These are phyloP conservation scores for Drosophila mayaguana DNA, from an alignment of 2,888 invertebrate species.

Conservation along the genomic window DNA sequence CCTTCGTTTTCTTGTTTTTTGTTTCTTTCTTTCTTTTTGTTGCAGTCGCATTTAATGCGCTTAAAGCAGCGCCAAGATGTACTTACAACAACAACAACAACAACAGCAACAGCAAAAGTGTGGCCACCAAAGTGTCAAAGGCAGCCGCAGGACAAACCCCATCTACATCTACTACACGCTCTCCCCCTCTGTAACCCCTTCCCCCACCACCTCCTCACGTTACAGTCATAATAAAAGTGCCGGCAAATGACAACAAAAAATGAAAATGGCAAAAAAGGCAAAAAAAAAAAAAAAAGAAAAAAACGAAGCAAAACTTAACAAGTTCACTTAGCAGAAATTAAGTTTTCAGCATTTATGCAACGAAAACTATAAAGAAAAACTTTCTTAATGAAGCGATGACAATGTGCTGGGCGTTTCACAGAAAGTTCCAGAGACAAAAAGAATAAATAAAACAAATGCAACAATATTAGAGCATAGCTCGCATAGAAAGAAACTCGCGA, in stretches of 20 bases:
- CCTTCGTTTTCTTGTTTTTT: not conserved
- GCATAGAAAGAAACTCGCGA: not conserved
- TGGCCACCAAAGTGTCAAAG: slow-evolving; percentile 68
- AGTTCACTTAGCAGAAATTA: slow-evolving; percentile 80
- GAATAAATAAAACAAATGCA: slow-evolving; percentile 16
- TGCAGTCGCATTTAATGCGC: slow-evolving; percentile 61
- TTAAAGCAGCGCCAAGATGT: slow-evolving; percentile 47
- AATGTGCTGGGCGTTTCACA: slow-evolving; percentile 70
- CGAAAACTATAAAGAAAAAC: slow-evolving; percentile 78
- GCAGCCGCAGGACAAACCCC: slow-evolving; percentile 47
- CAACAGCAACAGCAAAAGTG: slow-evolving; percentile 10
- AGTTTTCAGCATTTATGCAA: slow-evolving; percentile 78
- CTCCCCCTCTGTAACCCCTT: not conserved
- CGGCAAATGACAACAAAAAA: slow-evolving; percentile 42
- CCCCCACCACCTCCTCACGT: not conserved
- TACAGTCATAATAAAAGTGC: slow-evolving; percentile 61
- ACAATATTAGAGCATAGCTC: slow-evolving; percentile 11
- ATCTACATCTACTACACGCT: not conserved
- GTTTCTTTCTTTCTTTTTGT: not conserved
- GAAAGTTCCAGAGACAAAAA: slow-evolving; percentile 30
- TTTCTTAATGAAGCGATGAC: slow-evolving; percentile 77
- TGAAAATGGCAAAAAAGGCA: slow-evolving; percentile 39
- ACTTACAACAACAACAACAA: slow-evolving; percentile 2
- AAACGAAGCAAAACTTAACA: slow-evolving; percentile 69
- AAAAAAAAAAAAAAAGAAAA: slow-evolving; percentile 9